These are phyloP conservation scores for Gambelia wislizenii DNA, from an alignment of 2,797 vertebrate species.

Conservation along the genomic window DNA sequence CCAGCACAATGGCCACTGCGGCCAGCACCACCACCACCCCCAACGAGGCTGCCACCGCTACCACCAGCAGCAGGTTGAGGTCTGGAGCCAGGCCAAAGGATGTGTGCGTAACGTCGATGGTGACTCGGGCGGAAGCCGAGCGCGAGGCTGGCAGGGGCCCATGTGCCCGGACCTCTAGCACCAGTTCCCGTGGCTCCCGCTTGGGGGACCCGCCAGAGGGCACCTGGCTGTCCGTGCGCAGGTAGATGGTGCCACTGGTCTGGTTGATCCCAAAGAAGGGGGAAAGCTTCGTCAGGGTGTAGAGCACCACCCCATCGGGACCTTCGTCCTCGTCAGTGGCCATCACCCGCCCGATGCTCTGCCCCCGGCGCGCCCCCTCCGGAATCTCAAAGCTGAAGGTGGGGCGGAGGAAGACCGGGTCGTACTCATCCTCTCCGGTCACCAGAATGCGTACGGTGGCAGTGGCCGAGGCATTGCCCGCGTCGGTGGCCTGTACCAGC, in stretches of 20 bases:
- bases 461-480: slow-evolving; percentile 93
- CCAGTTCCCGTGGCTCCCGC: slow-evolving; percentile 89
- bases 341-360: slow-evolving; percentile 91
- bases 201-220: slow-evolving; percentile 76
- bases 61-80: slow-evolving; percentile 90
- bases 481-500: slow-evolving; percentile 87
- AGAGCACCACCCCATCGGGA: slow-evolving; percentile 93
- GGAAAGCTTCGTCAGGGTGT: slow-evolving; percentile 86
- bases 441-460: slow-evolving; percentile 93
- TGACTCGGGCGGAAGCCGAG: slow-evolving; percentile 83
- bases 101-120: slow-evolving; percentile 92
- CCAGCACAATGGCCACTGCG: slow-evolving; percentile 90
- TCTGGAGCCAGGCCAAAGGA: slow-evolving; percentile 91
- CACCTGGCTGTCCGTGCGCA: slow-evolving; percentile 88
- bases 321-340: slow-evolving; percentile 95
- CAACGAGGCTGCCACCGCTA: slow-evolving; percentile 91
- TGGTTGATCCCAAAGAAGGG: slow-evolving; percentile 94
- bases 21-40: slow-evolving; percentile 92
- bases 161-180: slow-evolving; percentile 89
- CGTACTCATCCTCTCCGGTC: slow-evolving; percentile 95
- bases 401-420: slow-evolving; percentile 89
- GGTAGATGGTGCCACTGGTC: slow-evolving; percentile 90
- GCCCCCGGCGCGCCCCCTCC: slow-evolving; percentile 90
- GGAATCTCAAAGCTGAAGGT: slow-evolving; percentile 92
- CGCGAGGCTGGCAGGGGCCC: slow-evolving; percentile 91